Evolutionary conservation across 1,140 invertebrate species (phyloP).

Genomic region (Trichogramma pretiosum): DNA sequence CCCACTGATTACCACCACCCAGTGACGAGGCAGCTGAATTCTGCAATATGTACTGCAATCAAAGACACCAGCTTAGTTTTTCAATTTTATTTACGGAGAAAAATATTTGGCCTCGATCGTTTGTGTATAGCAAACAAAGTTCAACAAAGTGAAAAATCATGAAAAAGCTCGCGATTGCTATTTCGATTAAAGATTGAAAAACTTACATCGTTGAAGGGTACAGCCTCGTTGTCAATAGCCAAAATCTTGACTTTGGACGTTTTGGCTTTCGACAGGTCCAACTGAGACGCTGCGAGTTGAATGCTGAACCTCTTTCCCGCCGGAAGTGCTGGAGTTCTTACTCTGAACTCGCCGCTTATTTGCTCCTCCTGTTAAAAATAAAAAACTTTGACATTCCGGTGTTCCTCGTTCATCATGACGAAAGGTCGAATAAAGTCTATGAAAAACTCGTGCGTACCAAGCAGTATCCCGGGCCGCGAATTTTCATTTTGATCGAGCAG

Average conservation of each 20-base stretch:
- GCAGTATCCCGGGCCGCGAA: conserved; percentile 28
- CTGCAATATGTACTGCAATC: conserved; percentile 9
- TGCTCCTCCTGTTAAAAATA: conserved; percentile 35
- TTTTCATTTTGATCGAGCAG: conserved; percentile 33
- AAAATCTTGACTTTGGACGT: conserved; percentile 36
- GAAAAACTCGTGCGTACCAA: conserved; percentile 1
- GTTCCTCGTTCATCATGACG: too few species aligned
- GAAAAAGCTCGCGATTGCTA: too few species aligned
- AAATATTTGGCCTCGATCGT: too few species aligned
- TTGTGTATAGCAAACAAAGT: too few species aligned
- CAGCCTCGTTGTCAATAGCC: conserved; percentile 26
- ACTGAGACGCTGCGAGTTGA: conserved; percentile 33
- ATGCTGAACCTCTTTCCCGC: conserved; percentile 35
- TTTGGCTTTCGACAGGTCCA: conserved; percentile 33
- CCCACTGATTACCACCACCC: too few species aligned
- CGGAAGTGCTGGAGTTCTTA: conserved; percentile 34
- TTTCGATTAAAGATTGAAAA: too few species aligned
- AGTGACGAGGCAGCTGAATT: conserved; percentile 4
- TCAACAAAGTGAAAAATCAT: too few species aligned
- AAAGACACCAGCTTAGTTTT: too few species aligned
- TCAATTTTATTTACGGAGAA: too few species aligned
- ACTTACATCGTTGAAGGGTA: conserved; percentile 11
- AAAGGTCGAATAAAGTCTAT: too few species aligned
- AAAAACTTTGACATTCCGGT: too few species aligned
- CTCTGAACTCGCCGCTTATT: conserved; percentile 34